Evolutionary conservation across 1,140 invertebrate species (phyloP).

Genomic region (Latrodectus geometricus): DNA sequence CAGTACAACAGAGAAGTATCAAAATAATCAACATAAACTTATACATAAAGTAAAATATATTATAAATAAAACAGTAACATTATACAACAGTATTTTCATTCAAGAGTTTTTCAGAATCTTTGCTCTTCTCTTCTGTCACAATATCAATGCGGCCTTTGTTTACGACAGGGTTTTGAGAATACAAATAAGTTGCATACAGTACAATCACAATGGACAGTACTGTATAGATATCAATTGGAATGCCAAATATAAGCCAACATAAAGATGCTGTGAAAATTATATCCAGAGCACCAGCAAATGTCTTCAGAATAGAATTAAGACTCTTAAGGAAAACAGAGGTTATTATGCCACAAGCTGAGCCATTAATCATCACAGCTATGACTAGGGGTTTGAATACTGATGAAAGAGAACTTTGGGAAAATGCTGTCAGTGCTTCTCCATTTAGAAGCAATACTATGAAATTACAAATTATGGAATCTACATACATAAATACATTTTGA

Average conservation of each 20-base stretch:
- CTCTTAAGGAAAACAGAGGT: slow-evolving; percentile 94
- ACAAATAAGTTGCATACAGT: slow-evolving; percentile 84
- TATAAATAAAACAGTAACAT: too few species aligned
- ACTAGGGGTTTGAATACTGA: slow-evolving; percentile 76
- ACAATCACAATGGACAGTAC: slow-evolving; percentile 85
- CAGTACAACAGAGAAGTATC: too few species aligned
- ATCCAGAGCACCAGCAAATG: slow-evolving; percentile 94
- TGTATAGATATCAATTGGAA: slow-evolving; percentile 87
- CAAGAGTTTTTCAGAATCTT: slow-evolving; percentile 2
- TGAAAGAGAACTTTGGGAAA: slow-evolving; percentile 73
- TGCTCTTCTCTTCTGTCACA: neutral
- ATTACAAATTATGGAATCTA: slow-evolving; percentile 94
- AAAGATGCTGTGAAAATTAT: slow-evolving; percentile 90
- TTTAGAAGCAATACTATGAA: slow-evolving; percentile 76
- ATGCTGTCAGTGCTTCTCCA: slow-evolving; percentile 75
- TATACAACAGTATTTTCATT: neutral
- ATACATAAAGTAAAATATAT: too few species aligned
- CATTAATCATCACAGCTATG: slow-evolving; percentile 87
- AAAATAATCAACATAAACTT: too few species aligned
- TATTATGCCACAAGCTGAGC: slow-evolving; percentile 90
- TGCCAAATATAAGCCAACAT: slow-evolving; percentile 89
- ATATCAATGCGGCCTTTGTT: slow-evolving; percentile 43
- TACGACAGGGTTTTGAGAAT: slow-evolving; percentile 88
- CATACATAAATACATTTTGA: slow-evolving; percentile 96
- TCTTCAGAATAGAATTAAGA: slow-evolving; percentile 95